Conservation (phyloP, 2,888 invertebrate genomes). For the Nomada fucata region DNA sequence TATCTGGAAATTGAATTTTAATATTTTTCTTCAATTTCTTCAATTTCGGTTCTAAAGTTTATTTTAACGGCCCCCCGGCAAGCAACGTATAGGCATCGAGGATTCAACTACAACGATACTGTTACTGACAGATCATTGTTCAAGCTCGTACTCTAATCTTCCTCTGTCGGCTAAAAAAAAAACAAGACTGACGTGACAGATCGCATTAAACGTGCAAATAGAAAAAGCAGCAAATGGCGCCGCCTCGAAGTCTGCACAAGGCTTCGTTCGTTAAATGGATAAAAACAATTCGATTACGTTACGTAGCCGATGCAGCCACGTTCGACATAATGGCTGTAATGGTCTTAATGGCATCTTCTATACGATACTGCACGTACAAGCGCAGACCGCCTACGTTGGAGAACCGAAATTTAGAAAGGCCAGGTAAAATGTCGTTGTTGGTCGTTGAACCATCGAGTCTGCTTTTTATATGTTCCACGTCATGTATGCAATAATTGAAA, state of each 20-base stretch:
- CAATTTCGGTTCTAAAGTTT: background rate
- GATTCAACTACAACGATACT: background rate
- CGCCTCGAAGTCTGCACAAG: constrained; percentile 64
- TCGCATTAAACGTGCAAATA: constrained; percentile 56
- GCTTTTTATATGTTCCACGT: background rate
- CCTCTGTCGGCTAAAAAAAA: background rate
- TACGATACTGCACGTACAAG: constrained; percentile 13
- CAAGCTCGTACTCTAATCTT: background rate
- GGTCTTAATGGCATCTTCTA: constrained; percentile 60
- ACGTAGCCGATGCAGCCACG: constrained; percentile 52
- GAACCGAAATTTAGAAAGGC: constrained; percentile 21
- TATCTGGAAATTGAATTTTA: too few relatives aligned
- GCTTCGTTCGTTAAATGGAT: constrained; percentile 82
- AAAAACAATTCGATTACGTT: constrained; percentile 80
- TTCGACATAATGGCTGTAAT: constrained; percentile 51
- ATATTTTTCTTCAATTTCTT: background rate
- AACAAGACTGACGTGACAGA: constrained; percentile 38
- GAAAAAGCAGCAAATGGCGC: constrained; percentile 60
- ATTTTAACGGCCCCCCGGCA: background rate
- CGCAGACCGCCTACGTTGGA: background rate
- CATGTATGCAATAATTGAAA: background rate
- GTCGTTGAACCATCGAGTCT: background rate
- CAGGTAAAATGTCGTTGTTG: constrained; percentile 12
- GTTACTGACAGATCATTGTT: background rate
- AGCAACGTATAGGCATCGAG: background rate